Percentiles rank a stretch among this genome's conserved stretches.
Conservation (phyloP, 2,113 vertebrate species). For the Pelobates fuscus region DNA sequence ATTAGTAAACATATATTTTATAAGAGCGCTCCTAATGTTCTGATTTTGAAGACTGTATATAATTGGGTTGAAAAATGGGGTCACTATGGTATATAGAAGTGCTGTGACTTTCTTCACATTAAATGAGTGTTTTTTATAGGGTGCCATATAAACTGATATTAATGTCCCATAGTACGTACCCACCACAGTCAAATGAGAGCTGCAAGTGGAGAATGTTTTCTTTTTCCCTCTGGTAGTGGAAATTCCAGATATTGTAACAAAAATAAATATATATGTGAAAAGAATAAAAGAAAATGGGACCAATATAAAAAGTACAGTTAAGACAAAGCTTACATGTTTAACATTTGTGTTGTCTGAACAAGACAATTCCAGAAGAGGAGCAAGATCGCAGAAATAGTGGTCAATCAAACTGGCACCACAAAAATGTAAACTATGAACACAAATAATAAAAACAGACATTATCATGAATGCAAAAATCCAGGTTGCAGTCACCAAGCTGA, state of each 20-base stretch:
- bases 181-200: conserved; percentile 34
- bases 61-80: conserved; percentile 29
- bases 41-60: conserved; percentile 37
- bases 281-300: conserved; percentile 35
- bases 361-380: conserved; percentile 48
- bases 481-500: not conserved
- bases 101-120: conserved; percentile 21
- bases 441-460: not conserved
- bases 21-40: conserved; percentile 9
- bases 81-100: conserved; percentile 33
- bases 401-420: conserved; percentile 55
- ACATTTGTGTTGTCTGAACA: conserved; percentile 9
- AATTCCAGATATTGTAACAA: conserved; percentile 9
- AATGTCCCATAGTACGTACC: conserved; percentile 15
- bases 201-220: conserved; percentile 39
- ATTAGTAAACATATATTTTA: too few species aligned
- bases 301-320: not conserved
- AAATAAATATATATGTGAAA: conserved; percentile 19
- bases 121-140: not conserved
- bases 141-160: conserved; percentile 26
- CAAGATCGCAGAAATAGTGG: conserved; percentile 58
- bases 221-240: conserved; percentile 15
- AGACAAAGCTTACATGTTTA: conserved; percentile 13
- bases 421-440: not conserved
- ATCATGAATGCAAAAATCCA: not conserved